Evolutionary conservation across 2,888 invertebrate species (phyloP).

Genomic region (Drosophila vallismaia): DNA sequence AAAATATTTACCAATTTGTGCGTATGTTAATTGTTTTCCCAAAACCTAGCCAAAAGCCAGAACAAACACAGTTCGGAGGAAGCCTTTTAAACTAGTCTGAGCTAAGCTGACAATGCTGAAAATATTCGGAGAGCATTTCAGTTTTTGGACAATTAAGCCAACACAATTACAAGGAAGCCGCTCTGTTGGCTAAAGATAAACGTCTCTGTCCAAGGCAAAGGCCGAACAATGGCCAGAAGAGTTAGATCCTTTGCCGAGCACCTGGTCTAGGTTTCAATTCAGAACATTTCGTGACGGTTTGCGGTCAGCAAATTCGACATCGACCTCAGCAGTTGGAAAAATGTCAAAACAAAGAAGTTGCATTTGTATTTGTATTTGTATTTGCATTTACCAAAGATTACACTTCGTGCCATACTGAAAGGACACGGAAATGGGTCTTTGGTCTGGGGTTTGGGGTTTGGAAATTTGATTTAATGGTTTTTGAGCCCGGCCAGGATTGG

Average conservation of each 20-base stretch:
- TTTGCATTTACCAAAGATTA: constrained; percentile 8
- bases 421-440: neutral
- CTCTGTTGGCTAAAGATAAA: constrained; percentile 49
- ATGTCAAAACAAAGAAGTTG: constrained; percentile 9
- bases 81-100: neutral
- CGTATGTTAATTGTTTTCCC: constrained; percentile 33
- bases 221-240: constrained; percentile 50
- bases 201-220: constrained; percentile 21
- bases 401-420: neutral
- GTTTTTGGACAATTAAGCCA: constrained; percentile 17
- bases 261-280: neutral
- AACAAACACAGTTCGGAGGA: neutral
- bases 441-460: neutral
- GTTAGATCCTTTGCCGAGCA: constrained; percentile 13
- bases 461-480: constrained; percentile 22
- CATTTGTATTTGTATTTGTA: constrained; percentile 14
- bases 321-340: constrained; percentile 25
- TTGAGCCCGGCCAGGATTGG: neutral
- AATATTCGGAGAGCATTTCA: constrained; percentile 9
- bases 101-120: constrained; percentile 8
- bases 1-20: constrained; percentile 47
- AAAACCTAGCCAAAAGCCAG: constrained; percentile 11
- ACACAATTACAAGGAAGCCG: constrained; percentile 37
- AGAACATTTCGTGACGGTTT: constrained; percentile 40
- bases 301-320: constrained; percentile 64